These are phyloP conservation scores for Apis florea DNA, from an alignment of 1,140 invertebrate genomes.

Conservation along the genomic window DNA sequence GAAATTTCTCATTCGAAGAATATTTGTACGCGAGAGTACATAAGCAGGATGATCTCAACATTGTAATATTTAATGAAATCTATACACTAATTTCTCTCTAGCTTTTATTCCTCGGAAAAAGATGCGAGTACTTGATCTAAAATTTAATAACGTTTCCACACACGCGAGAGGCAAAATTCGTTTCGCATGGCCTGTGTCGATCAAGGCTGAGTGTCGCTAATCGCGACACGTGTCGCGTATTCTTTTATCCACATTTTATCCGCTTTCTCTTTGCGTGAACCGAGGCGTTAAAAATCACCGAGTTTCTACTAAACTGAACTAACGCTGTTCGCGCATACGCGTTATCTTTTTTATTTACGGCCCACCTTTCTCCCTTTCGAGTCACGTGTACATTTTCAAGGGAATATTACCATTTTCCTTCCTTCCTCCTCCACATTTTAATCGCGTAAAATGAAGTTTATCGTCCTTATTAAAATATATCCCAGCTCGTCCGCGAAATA, in stretches of 20 bases:
- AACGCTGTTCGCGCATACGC: too few relatives aligned
- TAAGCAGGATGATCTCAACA: too few relatives aligned
- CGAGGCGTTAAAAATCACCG: not conserved
- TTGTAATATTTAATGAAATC: too few relatives aligned
- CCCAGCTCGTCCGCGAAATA: not conserved
- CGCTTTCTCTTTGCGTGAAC: not conserved
- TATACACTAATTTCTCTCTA: too few relatives aligned
- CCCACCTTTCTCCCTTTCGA: not conserved
- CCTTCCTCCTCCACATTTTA: not conserved
- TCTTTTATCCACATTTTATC: not conserved
- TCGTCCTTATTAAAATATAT: too few relatives aligned
- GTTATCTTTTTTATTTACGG: constrained; percentile 5
- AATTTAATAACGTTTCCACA: too few relatives aligned
- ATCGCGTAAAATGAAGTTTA: not conserved
- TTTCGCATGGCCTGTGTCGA: not conserved
- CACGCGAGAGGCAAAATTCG: too few relatives aligned
- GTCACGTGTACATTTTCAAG: not conserved
- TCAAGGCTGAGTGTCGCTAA: not conserved
- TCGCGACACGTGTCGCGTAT: not conserved
- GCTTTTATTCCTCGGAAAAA: too few relatives aligned
- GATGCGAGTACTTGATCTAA: too few relatives aligned
- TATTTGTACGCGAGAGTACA: too few relatives aligned
- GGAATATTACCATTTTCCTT: not conserved
- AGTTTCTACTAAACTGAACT: not conserved
- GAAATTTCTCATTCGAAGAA: too few relatives aligned